Evolutionary conservation across 1,140 invertebrate genomes (phyloP).

Genomic region (Luehdorfia chinensis): DNA sequence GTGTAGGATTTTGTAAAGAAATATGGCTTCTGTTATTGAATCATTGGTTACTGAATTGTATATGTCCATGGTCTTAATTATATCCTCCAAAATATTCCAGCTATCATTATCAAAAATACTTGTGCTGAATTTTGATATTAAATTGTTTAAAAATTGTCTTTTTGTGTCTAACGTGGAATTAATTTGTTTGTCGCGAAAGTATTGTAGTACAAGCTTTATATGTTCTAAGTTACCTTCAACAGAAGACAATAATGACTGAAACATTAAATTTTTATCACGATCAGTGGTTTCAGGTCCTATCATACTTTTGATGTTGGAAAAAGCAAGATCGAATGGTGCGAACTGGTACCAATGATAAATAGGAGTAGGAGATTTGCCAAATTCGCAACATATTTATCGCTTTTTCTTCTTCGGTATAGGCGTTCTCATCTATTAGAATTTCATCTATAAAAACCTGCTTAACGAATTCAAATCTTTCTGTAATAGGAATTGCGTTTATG

Average conservation of each 20-base stretch:
- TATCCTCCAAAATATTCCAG: conserved; percentile 40
- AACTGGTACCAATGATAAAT: conserved; percentile 39
- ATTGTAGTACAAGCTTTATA: conserved; percentile 36
- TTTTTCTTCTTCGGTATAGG: too few relatives aligned
- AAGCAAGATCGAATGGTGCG: conserved; percentile 44
- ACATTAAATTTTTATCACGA: conserved; percentile 28
- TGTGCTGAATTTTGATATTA: conserved; percentile 29
- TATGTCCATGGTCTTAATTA: conserved; percentile 35
- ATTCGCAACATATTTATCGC: neutral
- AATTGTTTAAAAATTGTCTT: conserved; percentile 29
- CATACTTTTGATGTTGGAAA: conserved; percentile 36
- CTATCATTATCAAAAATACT: conserved; percentile 29
- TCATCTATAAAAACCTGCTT: conserved; percentile 48
- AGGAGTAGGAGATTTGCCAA: neutral
- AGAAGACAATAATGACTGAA: conserved; percentile 33
- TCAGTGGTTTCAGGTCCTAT: conserved; percentile 26
- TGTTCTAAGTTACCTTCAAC: conserved; percentile 29
- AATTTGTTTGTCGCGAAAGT: conserved; percentile 36
- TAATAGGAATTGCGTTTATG: conserved; percentile 33
- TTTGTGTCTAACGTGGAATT: conserved; percentile 25
- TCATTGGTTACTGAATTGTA: conserved; percentile 24
- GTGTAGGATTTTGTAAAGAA: conserved; percentile 38
- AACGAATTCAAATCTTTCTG: conserved; percentile 41
- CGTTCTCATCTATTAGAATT: too few relatives aligned
- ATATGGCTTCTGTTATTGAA: conserved; percentile 30